Evolutionary conservation across 2,888 invertebrate species (phyloP).

Genomic region (Crepidodera aurea): DNA sequence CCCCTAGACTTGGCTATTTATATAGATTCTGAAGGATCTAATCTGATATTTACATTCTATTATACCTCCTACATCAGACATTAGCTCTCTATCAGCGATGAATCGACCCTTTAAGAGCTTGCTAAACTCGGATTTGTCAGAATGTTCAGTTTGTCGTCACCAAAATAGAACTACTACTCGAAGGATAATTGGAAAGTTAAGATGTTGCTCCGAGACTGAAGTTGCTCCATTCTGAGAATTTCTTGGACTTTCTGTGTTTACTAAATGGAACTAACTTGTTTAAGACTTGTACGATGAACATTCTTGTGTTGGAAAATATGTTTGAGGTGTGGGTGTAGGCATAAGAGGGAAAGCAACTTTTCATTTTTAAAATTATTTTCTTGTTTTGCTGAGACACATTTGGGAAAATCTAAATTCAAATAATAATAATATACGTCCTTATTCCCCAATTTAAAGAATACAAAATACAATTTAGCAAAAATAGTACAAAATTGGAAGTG

Average conservation of each 20-base stretch:
- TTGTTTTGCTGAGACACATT: no score
- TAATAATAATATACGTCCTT: no score
- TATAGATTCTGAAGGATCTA: no score
- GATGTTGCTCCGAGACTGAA: neutral
- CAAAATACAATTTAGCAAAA: no score
- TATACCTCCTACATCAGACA: neutral
- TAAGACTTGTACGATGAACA: conserved; percentile 1
- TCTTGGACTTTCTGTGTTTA: conserved; percentile 4
- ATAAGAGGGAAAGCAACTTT: no score
- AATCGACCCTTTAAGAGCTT: conserved; percentile 3
- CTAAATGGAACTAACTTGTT: conserved; percentile 11
- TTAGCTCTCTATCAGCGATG: neutral
- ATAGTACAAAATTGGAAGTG: no score
- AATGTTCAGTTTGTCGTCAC: conserved; percentile 1
- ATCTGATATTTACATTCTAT: no score
- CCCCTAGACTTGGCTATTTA: no score
- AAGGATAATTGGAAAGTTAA: conserved; percentile 15
- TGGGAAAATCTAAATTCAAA: no score
- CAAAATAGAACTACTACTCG: conserved; percentile 1
- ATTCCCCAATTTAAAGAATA: no score
- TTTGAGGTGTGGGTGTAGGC: neutral
- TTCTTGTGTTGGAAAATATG: neutral
- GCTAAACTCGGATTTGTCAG: neutral
- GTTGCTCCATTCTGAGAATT: neutral
- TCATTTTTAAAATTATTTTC: no score